phyloP scores from a whole-genome alignment of 2,888 invertebrate species.

The Cancer borealis region DNA sequence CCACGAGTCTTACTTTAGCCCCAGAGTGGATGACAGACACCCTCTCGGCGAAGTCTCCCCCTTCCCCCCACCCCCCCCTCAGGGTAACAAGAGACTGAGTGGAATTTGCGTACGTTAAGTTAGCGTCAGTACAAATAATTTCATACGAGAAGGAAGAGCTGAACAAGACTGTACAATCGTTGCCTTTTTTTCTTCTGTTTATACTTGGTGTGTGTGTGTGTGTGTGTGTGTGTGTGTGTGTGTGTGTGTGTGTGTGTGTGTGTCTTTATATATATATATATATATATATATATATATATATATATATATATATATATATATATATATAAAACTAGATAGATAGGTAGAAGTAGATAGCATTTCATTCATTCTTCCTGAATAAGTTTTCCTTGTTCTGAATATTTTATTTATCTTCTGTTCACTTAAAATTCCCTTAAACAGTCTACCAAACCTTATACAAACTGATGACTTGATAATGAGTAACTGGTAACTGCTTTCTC shows the following conservation, averaged over 20 bases:
- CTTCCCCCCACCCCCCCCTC: not conserved
- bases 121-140: not conserved
- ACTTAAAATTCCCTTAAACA: not conserved
- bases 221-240: too few species aligned
- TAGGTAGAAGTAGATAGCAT: not conserved
- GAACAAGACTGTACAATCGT: not conserved
- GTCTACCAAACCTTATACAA: not conserved
- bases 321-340: too few species aligned
- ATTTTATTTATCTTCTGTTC: not conserved
- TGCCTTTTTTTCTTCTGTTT: not conserved
- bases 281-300: too few species aligned
- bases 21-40: not conserved
- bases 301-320: too few species aligned
- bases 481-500: not conserved
- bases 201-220: too few species aligned
- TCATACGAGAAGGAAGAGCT: not conserved
- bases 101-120: not conserved
- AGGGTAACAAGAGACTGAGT: not conserved
- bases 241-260: too few species aligned
- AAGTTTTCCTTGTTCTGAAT: not conserved
- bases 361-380: not conserved
- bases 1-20: not conserved
- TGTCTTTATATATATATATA: too few species aligned
- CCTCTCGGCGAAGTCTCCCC: not conserved
- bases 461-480: not conserved